Evolutionary conservation across 1,140 invertebrate genomes (phyloP).

Genomic region (Dufourea novaeangliae): DNA sequence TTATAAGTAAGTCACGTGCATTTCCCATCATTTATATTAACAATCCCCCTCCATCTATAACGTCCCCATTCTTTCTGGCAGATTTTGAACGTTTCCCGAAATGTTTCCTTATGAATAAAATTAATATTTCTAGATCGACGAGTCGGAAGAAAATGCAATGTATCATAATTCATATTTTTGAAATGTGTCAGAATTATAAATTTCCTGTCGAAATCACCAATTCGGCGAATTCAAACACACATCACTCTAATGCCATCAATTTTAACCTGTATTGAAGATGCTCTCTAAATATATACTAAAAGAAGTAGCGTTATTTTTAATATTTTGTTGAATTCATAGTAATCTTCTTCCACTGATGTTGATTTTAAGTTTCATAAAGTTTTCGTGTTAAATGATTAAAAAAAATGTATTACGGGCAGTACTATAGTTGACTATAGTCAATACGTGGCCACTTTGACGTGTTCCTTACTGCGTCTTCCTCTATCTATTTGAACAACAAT

Average conservation of each 20-base stretch:
- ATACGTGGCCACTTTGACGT: constrained; percentile 44
- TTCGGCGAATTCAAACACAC: background rate
- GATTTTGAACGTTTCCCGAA: background rate
- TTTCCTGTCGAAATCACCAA: background rate
- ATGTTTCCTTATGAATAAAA: background rate
- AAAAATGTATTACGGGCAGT: constrained; percentile 12
- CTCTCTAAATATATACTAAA: background rate
- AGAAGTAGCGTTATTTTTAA: too few relatives aligned
- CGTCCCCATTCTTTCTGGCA: background rate
- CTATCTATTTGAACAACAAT: constrained; percentile 13
- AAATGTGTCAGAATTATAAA: background rate
- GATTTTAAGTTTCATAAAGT: background rate
- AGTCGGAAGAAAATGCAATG: background rate
- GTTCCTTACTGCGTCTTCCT: background rate
- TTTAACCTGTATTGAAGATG: constrained; percentile 10
- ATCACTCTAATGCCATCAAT: background rate
- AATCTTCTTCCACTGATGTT: background rate
- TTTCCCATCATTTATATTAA: constrained; percentile 45
- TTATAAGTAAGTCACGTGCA: constrained; percentile 40
- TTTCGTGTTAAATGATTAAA: background rate
- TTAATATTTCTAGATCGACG: background rate
- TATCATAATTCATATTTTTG: too few relatives aligned
- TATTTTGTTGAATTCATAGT: background rate
- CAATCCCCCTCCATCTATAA: constrained; percentile 17
- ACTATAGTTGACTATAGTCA: too few relatives aligned